Base-by-base conservation (phyloP, 2,113 vertebrate species). In the Todiramphus saurophagus region DNA sequence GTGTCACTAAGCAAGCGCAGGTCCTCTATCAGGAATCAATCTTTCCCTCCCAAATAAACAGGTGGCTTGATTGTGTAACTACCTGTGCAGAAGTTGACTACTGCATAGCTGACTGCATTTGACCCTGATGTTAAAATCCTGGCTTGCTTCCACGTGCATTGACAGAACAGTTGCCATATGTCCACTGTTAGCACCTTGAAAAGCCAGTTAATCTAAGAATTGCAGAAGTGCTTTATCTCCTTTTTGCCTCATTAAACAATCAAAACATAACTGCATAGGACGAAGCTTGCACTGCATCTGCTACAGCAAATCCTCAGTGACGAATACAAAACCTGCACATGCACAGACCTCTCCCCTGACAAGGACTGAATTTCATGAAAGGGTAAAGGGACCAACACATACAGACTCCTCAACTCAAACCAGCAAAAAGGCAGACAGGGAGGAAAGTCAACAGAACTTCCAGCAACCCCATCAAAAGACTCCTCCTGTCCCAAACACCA, bases 201-300 rank as follows among this genome's bases (percentile, higher is more conserved):
- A 94, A 97, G 91, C 81, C 92, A 83, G 76, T 96, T 95, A 50
- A 89, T 53, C 89, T 76, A 95, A 95, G 93, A 95, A 96, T 96
- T 94, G 97, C 96, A 95, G 92, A 83, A 97, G 62, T 91, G 90
- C 94, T 94, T 96, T 96, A 94, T 96, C 90, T 96, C 79, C 74
- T 89, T 93, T 96, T 93, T 95, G 96, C 95, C 80, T 94, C 97
- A 95, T 94, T 97, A 95, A 92, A 68, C 94, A 97, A 96, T 95
- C 81, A 97, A 95, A 94, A 97, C 74, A 87, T 53, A 95, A 91
- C 84, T 91, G 77, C 18, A 62, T 69, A 82, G 51, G 70, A 96
- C 95, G 95, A 97, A 93, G 92, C 75, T 62, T 39, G 19, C 60
- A 37, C 63, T 94, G 85, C 96, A 97, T 78, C 87, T 94, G 90